Base-by-base conservation (phyloP, 2,797 vertebrate species). In the Mastacembelus armatus region DNA sequence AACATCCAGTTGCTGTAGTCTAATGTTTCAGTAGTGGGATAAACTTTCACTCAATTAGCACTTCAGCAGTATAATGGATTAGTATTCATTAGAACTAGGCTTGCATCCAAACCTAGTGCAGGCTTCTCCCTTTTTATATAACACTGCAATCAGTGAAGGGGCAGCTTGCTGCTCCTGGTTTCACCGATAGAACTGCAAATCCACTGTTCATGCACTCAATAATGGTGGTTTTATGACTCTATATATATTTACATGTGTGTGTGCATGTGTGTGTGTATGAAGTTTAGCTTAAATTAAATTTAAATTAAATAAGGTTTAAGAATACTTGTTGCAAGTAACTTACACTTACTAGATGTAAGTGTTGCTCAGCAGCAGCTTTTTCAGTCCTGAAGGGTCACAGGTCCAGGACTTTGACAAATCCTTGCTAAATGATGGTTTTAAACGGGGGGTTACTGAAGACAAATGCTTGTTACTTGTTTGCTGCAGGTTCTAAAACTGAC, bases 11-110 rank as follows among this genome's bases (percentile, higher is more conserved):
- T 58, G 61, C 32, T 58, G 19, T 47, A 60, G 68, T 51, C 14
- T 83, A 58, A 58, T 40, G 77, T 77, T 82, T 77, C 77, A 71
- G 35, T 8, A 4, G 55, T 5, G 14, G 56, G 52, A 71, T 42
- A 58, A 35, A 65, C 40, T 63, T 76, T 60, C 66, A 48, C 36
- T 66, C 16, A 2, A 18, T 64, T 49, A 67, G 18, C 50, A 43
- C 29, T 26, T 30, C 22, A 48, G 36, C 4, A n/a, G 40, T n/a
- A 43, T 36, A 47, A 26, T 67, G n/a, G 56, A 61, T 76, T 45
- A 49, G 40, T 66, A 2, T 42, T 61, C 4, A 62, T 49, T 30
- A 59, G 33, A 50, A 19, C 44, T 29, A 32, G 26, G 26, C 24
- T 21, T 30, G 29, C 26, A 35, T 57, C 22, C 18, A 16, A 18